A percentile compares a stretch with the other conserved stretches of the same genome.
These are phyloP conservation scores for Tetraneura akinire DNA, from an alignment of 1,140 invertebrate genomes.

Conservation along the genomic window DNA sequence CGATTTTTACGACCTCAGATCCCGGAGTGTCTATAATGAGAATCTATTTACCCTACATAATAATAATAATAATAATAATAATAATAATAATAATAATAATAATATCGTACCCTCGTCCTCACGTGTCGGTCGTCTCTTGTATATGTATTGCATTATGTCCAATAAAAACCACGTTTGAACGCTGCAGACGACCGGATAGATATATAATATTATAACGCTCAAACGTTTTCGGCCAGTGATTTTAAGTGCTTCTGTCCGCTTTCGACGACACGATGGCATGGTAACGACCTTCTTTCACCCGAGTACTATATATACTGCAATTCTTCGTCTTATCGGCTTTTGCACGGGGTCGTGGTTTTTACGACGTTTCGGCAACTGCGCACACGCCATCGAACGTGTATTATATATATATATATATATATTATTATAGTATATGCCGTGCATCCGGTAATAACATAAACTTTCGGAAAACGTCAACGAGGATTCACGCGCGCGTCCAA, in stretches of 20 bases:
- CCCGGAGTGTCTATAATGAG: slow-evolving; percentile 38
- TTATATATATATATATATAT: no score
- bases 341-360: slow-evolving; percentile 38
- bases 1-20: slow-evolving; percentile 32
- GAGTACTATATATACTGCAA: neutral
- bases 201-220: slow-evolving; percentile 31
- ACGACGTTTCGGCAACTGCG: neutral
- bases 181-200: slow-evolving; percentile 10
- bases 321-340: slow-evolving; percentile 46
- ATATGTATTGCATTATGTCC: slow-evolving; percentile 18
- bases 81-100: no score
- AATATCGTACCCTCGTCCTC: no score
- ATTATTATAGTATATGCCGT: no score
- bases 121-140: neutral
- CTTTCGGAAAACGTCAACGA: slow-evolving; percentile 24
- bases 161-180: slow-evolving; percentile 46
- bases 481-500: neutral
- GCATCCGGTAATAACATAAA: slow-evolving; percentile 32
- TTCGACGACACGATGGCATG: no score
- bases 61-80: no score
- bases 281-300: neutral
- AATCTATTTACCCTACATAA: slow-evolving; percentile 30
- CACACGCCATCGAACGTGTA: neutral
- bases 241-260: slow-evolving; percentile 49
- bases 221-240: slow-evolving; percentile 47